Percentiles rank a stretch among this genome's conserved stretches.
These are phyloP conservation scores for Coenonympha glycerion DNA, from an alignment of 2,888 invertebrate genomes.

Conservation along the genomic window DNA sequence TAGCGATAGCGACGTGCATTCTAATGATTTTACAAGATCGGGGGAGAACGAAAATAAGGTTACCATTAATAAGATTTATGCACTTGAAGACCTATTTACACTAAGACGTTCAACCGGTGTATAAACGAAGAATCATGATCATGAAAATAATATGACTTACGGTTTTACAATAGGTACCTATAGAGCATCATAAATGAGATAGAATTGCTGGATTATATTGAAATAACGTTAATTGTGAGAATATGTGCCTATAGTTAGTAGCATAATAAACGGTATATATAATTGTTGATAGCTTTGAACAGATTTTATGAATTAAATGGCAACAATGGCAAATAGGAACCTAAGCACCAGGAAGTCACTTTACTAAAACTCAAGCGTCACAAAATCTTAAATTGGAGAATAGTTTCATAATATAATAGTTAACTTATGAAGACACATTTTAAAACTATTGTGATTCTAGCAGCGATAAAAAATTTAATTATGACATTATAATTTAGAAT, in stretches of 20 bases:
- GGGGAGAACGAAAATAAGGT: slow-evolving; percentile 65
- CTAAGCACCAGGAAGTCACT: too few relatives aligned
- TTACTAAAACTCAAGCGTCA: too few relatives aligned
- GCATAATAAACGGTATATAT: neutral
- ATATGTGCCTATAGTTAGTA: neutral
- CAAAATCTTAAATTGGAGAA: too few relatives aligned
- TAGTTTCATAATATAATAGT: too few relatives aligned
- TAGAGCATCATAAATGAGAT: neutral
- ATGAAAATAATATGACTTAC: neutral
- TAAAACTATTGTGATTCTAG: too few relatives aligned
- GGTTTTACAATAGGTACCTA: neutral
- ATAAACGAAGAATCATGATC: neutral
- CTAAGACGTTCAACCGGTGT: neutral
- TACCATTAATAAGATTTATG: slow-evolving; percentile 72
- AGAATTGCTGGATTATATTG: neutral
- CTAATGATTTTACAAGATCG: slow-evolving; percentile 63
- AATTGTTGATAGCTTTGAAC: neutral
- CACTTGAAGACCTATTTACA: slow-evolving; percentile 45
- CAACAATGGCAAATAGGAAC: too few relatives aligned
- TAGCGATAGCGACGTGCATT: slow-evolving; percentile 40
- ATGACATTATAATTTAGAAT: too few relatives aligned
- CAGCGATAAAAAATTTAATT: too few relatives aligned
- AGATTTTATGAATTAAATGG: too few relatives aligned
- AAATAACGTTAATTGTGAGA: neutral
- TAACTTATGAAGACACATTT: too few relatives aligned